These are phyloP conservation scores for Scelioninae gen. 2 DNA, from an alignment of 2,888 invertebrate genomes.

Conservation along the genomic window DNA sequence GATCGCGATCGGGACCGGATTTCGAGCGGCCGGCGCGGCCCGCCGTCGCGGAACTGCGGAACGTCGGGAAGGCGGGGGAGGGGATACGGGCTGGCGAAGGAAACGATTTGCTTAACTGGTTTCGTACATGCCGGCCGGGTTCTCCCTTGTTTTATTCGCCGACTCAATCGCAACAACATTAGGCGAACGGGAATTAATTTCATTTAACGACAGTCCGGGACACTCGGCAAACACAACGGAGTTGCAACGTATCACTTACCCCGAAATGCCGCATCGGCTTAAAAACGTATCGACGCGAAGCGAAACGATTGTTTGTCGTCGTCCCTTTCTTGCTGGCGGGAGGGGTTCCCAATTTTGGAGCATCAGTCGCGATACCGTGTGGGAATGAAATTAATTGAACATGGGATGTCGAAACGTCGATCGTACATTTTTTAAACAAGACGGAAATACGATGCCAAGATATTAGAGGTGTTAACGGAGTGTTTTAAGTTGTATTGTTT, in stretches of 20 bases:
- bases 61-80: constrained; percentile 52
- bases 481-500: too few species aligned
- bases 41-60: constrained; percentile 6
- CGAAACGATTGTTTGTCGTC: too few species aligned
- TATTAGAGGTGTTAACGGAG: too few species aligned
- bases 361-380: too few species aligned
- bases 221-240: constrained; percentile 40
- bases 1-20: constrained; percentile 39
- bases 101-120: constrained; percentile 74
- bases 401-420: too few species aligned
- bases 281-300: constrained; percentile 13
- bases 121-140: constrained; percentile 63
- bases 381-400: too few species aligned
- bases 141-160: constrained; percentile 56
- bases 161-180: constrained; percentile 61
- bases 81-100: constrained; percentile 58
- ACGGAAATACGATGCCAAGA: too few species aligned
- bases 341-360: too few species aligned
- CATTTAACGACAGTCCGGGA: constrained; percentile 55
- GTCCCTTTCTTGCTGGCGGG: too few species aligned
- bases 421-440: too few species aligned
- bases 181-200: constrained; percentile 71
- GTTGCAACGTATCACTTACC: constrained; percentile 25
- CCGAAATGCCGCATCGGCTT: not conserved
- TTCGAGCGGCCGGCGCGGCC: constrained; percentile 42